Evolutionary conservation across 2,797 vertebrate species (phyloP), one percentile per base, ranked within the genome.

Genomic region (Aldrovandia affinis): DNA sequence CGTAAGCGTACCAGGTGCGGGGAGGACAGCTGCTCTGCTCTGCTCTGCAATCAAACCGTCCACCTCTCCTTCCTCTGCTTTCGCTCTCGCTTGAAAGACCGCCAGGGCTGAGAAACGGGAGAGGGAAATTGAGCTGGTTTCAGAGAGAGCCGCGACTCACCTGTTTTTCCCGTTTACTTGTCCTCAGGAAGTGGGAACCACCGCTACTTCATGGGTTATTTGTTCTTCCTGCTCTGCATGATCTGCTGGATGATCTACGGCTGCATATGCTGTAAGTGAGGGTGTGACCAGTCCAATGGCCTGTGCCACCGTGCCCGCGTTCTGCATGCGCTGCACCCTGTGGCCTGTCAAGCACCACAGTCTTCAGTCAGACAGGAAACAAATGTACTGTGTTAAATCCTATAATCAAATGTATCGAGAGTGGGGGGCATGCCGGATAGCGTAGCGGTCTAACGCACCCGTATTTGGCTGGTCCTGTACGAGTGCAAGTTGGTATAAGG

Each of bases 161-260:
- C 2, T 84, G 22, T 84, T 65, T 33, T 75, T 30, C 85, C 10
- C 55, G 20, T 20, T 33, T 85, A 44, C 75, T 6, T 82, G 15
- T 91, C 25, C 88, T 36, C 84, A 99, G 98, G 98, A 94, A 98
- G 98, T 86, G 98, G 98, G 83, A 99, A 99, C 91, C 98, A 99
- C 92, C 96, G 98, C 59, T 99, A 99, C 93, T 99, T 99, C 92
- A 99, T 99, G 96, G 98, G 98, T 63, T 99, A 99, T 88, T 94
- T 99, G n/a, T 99, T 99, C 94, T 99, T 99, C 94, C 92, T 99
- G 93, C 97, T 99, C 87, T 98, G 97, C 90, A 99, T 99, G 98
- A 99, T 99, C 94, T 98, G 98, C 93, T 99, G 98, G 98, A 99
- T 99, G 98, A 98, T 99, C 28, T 99, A 99, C 88, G 98, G 98